A percentile compares a stretch with the other conserved stretches of the same genome.
These are phyloP conservation scores for Pheucticus melanocephalus DNA, from an alignment of 2,113 vertebrate genomes.

Conservation along the genomic window DNA sequence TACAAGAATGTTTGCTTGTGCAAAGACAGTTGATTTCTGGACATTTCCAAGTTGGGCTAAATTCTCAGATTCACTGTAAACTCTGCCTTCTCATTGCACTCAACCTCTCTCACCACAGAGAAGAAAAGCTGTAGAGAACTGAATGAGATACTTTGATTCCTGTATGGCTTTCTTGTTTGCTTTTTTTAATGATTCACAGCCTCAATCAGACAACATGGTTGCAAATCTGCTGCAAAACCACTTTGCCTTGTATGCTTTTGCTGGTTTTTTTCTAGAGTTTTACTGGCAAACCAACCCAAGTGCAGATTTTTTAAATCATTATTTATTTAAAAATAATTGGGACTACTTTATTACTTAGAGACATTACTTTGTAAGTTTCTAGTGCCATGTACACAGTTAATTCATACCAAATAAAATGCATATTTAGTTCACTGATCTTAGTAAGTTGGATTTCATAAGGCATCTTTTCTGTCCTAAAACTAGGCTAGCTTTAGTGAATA, in stretches of 20 bases:
- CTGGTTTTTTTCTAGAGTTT: neutral
- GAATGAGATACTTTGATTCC: neutral
- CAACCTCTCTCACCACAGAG: neutral
- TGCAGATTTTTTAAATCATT: neutral
- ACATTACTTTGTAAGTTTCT: neutral
- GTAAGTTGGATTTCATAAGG: constrained; percentile 28
- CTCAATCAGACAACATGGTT: neutral
- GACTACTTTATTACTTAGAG: neutral
- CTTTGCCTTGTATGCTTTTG: constrained; percentile 3
- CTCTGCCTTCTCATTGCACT: neutral
- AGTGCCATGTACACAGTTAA: neutral
- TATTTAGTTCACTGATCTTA: neutral
- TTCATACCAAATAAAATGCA: neutral
- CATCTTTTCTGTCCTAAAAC: constrained; percentile 56
- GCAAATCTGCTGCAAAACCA: neutral
- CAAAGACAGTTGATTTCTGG: neutral
- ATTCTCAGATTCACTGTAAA: neutral
- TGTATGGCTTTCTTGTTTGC: neutral
- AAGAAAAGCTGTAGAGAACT: neutral
- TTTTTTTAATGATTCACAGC: neutral
- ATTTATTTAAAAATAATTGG: neutral
- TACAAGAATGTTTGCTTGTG: neutral
- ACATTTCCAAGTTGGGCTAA: neutral
- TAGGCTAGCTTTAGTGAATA: constrained; percentile 81
- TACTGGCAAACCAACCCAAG: neutral